Percentiles rank a stretch among this genome's conserved stretches.
phyloP scores from a whole-genome alignment of 2,113 vertebrate genomes.

The human region GRCh38 chr15:36175501-36176000 shows the following conservation, averaged over 20 bases:
- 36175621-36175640: background rate
- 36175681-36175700: background rate
- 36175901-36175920: conserved; percentile 64
- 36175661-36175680: background rate
- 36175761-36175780: conserved; percentile 44
- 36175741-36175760: conserved; percentile 43
- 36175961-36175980: conserved; percentile 83
- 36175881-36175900: conserved; percentile 69
- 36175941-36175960: conserved; percentile 80
- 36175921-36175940: conserved; percentile 7
- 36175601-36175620: background rate
- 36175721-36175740: background rate
- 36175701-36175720: conserved; percentile 44
- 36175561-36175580: background rate
- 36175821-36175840: conserved; percentile 62
- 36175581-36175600: conserved; percentile 31
- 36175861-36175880: conserved; percentile 60
- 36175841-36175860: conserved; percentile 62
- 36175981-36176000: conserved; percentile 84
- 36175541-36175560: background rate
- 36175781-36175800: conserved; percentile 71
- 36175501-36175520: conserved; percentile 52
- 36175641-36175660: background rate
- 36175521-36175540: background rate
- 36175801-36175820: conserved; percentile 59